These are phyloP conservation scores for Bombus superbus DNA, from an alignment of 1,140 invertebrate species.

Conservation along the genomic window DNA sequence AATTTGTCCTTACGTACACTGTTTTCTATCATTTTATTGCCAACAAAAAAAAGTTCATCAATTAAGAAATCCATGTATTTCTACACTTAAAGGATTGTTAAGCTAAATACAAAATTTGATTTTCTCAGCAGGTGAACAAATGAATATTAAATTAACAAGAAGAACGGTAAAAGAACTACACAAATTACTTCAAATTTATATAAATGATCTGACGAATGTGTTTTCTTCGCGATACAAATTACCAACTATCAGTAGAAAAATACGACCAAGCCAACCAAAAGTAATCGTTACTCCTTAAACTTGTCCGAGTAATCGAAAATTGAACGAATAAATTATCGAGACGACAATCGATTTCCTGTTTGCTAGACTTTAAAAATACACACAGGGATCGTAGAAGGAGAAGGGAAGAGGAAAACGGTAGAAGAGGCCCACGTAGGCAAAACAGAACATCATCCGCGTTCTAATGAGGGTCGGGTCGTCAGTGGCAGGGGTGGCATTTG, in stretches of 20 bases:
- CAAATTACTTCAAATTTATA: background rate
- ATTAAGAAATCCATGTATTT: too few species aligned
- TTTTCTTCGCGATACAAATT: too few species aligned
- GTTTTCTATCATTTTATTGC: too few species aligned
- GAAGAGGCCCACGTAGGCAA: background rate
- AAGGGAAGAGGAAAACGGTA: background rate
- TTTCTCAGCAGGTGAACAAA: too few species aligned
- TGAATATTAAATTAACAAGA: too few species aligned
- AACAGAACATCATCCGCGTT: slow-evolving; percentile 47
- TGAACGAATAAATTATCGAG: background rate
- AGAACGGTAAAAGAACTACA: background rate
- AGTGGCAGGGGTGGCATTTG: slow-evolving; percentile 64
- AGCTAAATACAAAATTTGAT: too few species aligned
- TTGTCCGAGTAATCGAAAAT: background rate
- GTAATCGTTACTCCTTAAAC: background rate
- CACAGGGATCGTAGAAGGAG: too few species aligned
- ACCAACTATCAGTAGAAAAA: background rate
- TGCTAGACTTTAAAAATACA: background rate
- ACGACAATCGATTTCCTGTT: background rate
- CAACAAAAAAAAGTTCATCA: too few species aligned
- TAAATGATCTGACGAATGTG: background rate
- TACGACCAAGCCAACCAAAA: background rate
- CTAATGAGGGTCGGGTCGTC: slow-evolving; percentile 56
- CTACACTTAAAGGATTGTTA: too few species aligned
- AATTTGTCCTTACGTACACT: too few species aligned